Conservation (phyloP, 1,140 invertebrate genomes). For the Euborellia annulipes region DNA sequence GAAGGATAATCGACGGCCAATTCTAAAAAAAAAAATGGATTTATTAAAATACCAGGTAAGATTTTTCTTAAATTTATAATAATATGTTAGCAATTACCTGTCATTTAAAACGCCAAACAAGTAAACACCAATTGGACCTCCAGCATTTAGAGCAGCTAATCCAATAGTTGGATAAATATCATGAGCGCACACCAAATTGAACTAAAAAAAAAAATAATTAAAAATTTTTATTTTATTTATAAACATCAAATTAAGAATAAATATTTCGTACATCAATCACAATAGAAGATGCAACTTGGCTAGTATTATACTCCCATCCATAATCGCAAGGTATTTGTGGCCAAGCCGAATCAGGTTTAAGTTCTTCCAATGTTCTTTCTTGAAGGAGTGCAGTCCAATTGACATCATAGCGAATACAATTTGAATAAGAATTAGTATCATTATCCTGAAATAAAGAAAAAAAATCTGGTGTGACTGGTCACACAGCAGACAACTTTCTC, state of each 20-base stretch:
- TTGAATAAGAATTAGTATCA: constrained; percentile 15
- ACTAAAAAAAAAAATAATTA: constrained; percentile 38
- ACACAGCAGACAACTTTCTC: too few species aligned
- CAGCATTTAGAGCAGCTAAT: constrained; percentile 62
- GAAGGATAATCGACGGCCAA: constrained; percentile 64
- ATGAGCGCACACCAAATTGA: constrained; percentile 67
- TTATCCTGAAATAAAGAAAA: constrained; percentile 25
- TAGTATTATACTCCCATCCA: constrained; percentile 66
- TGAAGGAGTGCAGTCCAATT: constrained; percentile 47
- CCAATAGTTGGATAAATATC: constrained; percentile 73
- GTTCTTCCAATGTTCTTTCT: constrained; percentile 17
- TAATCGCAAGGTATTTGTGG: constrained; percentile 47
- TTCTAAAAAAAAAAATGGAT: constrained; percentile 28
- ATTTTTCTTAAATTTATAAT: background rate
- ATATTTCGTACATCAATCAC: constrained; percentile 49
- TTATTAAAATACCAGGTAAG: constrained; percentile 2
- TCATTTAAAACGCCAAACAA: constrained; percentile 70
- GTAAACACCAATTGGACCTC: constrained; percentile 73
- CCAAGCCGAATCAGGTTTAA: constrained; percentile 37
- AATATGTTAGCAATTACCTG: constrained; percentile 29
- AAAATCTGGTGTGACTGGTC: background rate
- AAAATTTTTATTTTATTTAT: background rate
- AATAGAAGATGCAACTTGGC: constrained; percentile 51
- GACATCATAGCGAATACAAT: constrained; percentile 47
- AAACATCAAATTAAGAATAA: background rate